Percentiles rank a stretch among this genome's conserved stretches.
These are phyloP conservation scores for Heliconius sara DNA, from an alignment of 2,888 invertebrate species.

Conservation along the genomic window DNA sequence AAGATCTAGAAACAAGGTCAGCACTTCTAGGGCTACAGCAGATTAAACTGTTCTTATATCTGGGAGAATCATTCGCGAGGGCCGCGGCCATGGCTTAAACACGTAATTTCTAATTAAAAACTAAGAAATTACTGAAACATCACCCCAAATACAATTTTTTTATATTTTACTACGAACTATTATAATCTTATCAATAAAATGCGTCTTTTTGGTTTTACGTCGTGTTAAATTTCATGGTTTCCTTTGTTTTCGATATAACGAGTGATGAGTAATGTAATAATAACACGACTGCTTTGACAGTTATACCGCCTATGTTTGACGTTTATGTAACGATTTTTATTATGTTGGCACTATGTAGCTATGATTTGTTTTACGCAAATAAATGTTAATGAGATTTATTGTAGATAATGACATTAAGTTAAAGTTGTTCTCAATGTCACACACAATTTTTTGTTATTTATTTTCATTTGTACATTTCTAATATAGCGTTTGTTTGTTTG, in stretches of 20 bases:
- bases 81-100: constrained; percentile 69
- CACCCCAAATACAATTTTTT: background rate
- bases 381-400: too few species aligned
- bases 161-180: constrained; percentile 6
- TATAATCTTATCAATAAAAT: constrained; percentile 12
- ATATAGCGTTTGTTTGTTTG: too few species aligned
- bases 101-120: constrained; percentile 35
- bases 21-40: constrained; percentile 77
- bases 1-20: constrained; percentile 73
- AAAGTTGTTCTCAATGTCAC: too few species aligned
- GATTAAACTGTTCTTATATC: constrained; percentile 76
- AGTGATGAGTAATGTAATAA: constrained; percentile 47
- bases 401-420: too few species aligned
- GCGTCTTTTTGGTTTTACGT: constrained; percentile 33
- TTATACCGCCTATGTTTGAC: constrained; percentile 25
- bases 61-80: constrained; percentile 76
- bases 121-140: constrained; percentile 5
- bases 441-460: too few species aligned
- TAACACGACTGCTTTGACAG: constrained; percentile 37
- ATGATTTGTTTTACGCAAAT: constrained; percentile 34
- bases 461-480: too few species aligned
- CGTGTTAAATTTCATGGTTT: constrained; percentile 44
- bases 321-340: constrained; percentile 32
- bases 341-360: background rate
- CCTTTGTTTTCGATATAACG: constrained; percentile 51